Evolutionary conservation across 2,888 invertebrate genomes (phyloP).

Genomic region (Mythimna impura): DNA sequence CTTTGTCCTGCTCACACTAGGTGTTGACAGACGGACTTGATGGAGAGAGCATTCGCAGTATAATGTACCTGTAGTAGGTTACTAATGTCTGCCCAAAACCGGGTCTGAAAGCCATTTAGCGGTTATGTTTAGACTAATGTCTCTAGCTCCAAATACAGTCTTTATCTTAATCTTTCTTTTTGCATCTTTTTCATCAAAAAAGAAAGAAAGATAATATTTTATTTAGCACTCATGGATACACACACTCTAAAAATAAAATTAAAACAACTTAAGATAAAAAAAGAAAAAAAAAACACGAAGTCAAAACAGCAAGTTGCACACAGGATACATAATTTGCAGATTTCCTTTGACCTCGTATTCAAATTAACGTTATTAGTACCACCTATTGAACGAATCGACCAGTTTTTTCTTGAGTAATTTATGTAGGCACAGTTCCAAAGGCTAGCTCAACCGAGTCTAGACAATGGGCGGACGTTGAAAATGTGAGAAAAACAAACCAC

Average conservation of each 20-base stretch:
- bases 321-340: conserved; percentile 62
- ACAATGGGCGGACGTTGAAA: conserved; percentile 85
- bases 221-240: too few relatives aligned
- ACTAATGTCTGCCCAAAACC: conserved; percentile 31
- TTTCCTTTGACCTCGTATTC: conserved; percentile 74
- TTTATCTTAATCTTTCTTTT: conserved; percentile 20
- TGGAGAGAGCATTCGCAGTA: conserved; percentile 15
- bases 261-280: too few relatives aligned
- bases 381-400: conserved; percentile 68
- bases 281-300: too few relatives aligned
- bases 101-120: conserved; percentile 38
- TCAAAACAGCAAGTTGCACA: background rate
- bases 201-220: too few relatives aligned
- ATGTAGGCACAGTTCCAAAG: conserved; percentile 69
- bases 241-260: too few relatives aligned
- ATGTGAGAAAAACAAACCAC: conserved; percentile 78
- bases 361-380: conserved; percentile 73
- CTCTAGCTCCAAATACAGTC: conserved; percentile 34
- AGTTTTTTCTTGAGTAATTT: conserved; percentile 70
- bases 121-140: conserved; percentile 32
- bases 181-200: conserved; percentile 25
- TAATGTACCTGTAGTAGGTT: conserved; percentile 23
- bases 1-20: conserved; percentile 38
- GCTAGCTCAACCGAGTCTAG: conserved; percentile 57
- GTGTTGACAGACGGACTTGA: conserved; percentile 6